Base-by-base conservation (phyloP, 2,888 invertebrate species). In the Tromatobia lineatoria region DNA sequence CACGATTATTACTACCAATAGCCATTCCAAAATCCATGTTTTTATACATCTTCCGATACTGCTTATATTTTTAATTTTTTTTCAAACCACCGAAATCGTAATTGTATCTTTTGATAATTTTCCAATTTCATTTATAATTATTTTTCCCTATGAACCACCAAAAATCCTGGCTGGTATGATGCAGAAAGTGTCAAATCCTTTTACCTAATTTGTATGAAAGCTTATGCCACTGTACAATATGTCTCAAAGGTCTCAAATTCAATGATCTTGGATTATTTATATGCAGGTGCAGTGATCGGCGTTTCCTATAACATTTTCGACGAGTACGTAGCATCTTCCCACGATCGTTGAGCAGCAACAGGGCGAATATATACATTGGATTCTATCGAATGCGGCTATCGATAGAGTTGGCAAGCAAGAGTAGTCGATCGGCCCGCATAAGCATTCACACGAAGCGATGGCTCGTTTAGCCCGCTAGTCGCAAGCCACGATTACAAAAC, bases 401-500 rank as follows among this genome's bases (percentile, higher is more conserved):
- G 73, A 80, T 80, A 66, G 54, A 47, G 57, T 74, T 59, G 69
- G 74, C 80, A 57, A 47, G 38, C 52, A 57, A 45, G 54, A 10
- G 18, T 3, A 20, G 42, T 69, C 52, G 69, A 20, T 29, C 54
- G 64, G 20, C 20, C 20, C 54, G 69, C 34, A 34, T 69, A 29
- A 13, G 15, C 23, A 50, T 50, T 45, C 20, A 6, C 23, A 38
- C 50, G 18, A 64, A 38, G 10, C 64, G 42, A 38, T n/a, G 61
- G 50, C 15, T 64, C 74, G 74, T 50, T 11, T n/a, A 10, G 0
- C 45, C 50, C 61, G 42, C 29, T 59, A 34, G 47, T 57, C 38
- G n/a, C 8, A 29, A 42, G 70, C 25, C 34, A 20, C 71, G 64
- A 79, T 85, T 85, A 79, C 85, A 85, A 85, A 85, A 85, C 78